Evolutionary conservation across 2,797 vertebrate genomes (phyloP), one percentile per base, ranked within the genome.

Genomic region (Amblyraja radiata): DNA sequence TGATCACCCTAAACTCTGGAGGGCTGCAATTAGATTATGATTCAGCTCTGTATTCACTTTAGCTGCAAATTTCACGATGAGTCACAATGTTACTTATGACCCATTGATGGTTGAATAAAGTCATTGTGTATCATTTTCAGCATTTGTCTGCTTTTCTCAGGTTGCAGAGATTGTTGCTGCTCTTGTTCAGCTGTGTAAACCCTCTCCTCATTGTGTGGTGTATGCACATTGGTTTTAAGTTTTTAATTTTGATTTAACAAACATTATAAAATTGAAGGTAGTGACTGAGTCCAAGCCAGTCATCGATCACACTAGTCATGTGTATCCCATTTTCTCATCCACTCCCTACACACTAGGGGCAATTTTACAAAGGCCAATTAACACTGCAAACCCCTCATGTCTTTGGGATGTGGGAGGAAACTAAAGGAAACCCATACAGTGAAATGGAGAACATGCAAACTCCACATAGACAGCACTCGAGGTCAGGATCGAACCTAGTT

Each of bases 61-160:
- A 91, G 46, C 39, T 74, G 68, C 71, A 92, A 23, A 74, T 92
- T 92, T 92, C 71, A 10, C 58, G 90, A 76, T n/a, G 39, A 92
- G 39, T 54, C 71, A 92, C 28, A 46, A 68, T 28, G 32, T 80
- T 32, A 39, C 1, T 80, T 46, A 80, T 80, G 32, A 80, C 13
- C 39, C 32, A 91, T 46, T 28, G 65, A 36, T 54, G 9, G 23
- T 54, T 74, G 90, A 92, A 92, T 46, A 73, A 71, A 73, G 23
- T 73, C 21, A 73, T 73, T 90, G 65, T 23, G 90, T 68, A 63
- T 39, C 36, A 74, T 91, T 76, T 92, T 54, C 39, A 92, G 74
- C 76, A 74, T n/a, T 92, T 21, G 36, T 68, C 90, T 74, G 39
- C 36, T 58, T 25, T 92, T 23, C 8, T 54, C 36, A 73, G 11